Conservation (phyloP, 2,888 invertebrate genomes). For the Agrenia bidenticulata region DNA sequence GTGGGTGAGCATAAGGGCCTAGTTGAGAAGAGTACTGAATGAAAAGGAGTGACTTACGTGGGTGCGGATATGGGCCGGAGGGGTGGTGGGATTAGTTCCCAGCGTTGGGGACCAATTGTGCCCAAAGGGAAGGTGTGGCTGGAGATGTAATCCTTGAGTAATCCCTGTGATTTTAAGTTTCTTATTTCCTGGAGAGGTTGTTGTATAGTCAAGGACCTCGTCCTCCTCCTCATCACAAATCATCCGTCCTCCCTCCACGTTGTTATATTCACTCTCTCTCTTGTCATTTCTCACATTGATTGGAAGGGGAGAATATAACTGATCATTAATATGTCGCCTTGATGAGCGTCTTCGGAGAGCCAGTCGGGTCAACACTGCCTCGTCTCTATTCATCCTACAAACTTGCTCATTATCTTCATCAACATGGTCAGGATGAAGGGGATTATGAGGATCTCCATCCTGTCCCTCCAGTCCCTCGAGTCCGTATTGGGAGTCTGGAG, state of each 20-base stretch:
- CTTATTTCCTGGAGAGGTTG: slow-evolving; percentile 2
- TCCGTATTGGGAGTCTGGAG: too few relatives aligned
- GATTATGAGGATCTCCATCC: slow-evolving; percentile 13
- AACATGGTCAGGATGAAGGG: too few relatives aligned
- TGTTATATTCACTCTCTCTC: background rate
- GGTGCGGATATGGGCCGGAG: slow-evolving; percentile 1
- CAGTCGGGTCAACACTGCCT: background rate
- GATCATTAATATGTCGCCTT: slow-evolving; percentile 11
- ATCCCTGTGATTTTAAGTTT: slow-evolving; percentile 7
- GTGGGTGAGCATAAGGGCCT: too few relatives aligned
- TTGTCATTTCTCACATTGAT: slow-evolving; percentile 10
- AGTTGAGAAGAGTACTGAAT: background rate
- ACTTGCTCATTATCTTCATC: background rate
- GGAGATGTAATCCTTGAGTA: slow-evolving; percentile 12
- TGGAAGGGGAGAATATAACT: too few relatives aligned
- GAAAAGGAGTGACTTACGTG: background rate
- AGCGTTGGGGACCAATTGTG: slow-evolving; percentile 16
- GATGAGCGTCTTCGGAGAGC: slow-evolving; percentile 11
- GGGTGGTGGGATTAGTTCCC: slow-evolving; percentile 11
- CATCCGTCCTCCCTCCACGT: slow-evolving; percentile 12
- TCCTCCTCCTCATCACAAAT: slow-evolving; percentile 13
- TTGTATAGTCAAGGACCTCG: slow-evolving; percentile 38
- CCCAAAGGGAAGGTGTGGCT: background rate
- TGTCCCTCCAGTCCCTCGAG: background rate
- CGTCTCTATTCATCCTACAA: background rate